Evolutionary conservation across 2,888 invertebrate species (phyloP).

Genomic region (Campopleginae sp.): DNA sequence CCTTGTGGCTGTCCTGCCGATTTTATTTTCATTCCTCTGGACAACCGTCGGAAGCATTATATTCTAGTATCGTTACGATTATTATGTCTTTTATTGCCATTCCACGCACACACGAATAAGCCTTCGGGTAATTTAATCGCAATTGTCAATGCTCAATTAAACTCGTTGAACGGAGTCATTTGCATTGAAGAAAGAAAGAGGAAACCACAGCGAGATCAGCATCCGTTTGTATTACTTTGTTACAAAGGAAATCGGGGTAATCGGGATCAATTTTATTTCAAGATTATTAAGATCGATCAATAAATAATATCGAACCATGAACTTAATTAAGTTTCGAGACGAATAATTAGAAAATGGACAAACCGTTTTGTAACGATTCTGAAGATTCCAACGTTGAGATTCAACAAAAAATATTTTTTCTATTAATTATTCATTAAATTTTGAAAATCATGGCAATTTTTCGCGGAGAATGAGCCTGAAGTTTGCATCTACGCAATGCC

Average conservation of each 20-base stretch:
- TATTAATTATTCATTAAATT: too few relatives aligned
- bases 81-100: not conserved
- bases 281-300: not conserved
- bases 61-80: conserved; percentile 27
- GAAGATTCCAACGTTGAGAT: too few relatives aligned
- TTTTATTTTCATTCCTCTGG: conserved; percentile 1
- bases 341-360: not conserved
- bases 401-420: too few relatives aligned
- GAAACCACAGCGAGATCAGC: conserved; percentile 22
- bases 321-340: not conserved
- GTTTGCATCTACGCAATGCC: too few relatives aligned
- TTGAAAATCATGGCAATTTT: too few relatives aligned
- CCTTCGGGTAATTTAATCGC: conserved; percentile 68
- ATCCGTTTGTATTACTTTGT: not conserved
- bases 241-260: not conserved
- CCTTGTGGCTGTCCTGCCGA: not conserved
- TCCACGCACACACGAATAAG: conserved; percentile 3
- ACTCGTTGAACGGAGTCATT: conserved; percentile 69
- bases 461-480: too few relatives aligned
- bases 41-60: conserved; percentile 16
- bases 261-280: not conserved
- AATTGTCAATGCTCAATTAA: conserved; percentile 76
- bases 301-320: not conserved
- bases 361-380: too few relatives aligned
- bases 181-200: conserved; percentile 27